phyloP scores from a whole-genome alignment of 1,140 invertebrate genomes.

The Rhopalosiphum maidis region DNA sequence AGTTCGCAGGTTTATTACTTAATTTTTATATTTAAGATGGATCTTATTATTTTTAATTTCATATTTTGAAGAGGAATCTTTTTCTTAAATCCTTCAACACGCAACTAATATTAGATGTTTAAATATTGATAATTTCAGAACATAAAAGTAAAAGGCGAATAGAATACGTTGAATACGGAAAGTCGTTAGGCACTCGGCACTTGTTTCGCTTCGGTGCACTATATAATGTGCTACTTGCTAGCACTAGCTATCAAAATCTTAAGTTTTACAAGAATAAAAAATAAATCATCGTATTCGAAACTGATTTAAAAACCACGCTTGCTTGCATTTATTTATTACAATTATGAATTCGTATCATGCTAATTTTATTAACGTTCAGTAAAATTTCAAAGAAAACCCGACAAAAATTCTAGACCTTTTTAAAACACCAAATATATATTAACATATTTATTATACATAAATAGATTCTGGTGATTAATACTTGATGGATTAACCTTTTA shows the following conservation, averaged over 20 bases:
- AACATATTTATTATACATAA: background rate
- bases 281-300: background rate
- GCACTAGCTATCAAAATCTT: background rate
- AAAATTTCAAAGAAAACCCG: background rate
- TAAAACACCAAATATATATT: background rate
- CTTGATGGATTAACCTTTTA: background rate
- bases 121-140: background rate
- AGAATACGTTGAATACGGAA: background rate
- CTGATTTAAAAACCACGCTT: background rate
- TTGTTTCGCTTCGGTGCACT: background rate
- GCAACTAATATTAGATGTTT: no score
- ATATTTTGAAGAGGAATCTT: no score
- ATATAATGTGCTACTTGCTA: background rate
- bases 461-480: background rate
- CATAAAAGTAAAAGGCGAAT: background rate
- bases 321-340: background rate
- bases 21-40: background rate
- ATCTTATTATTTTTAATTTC: background rate
- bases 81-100: no score
- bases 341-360: background rate
- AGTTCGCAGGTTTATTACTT: background rate
- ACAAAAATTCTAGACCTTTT: background rate
- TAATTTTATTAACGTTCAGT: background rate
- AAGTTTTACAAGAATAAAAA: background rate
- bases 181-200: background rate